Percentiles rank a stretch among this genome's conserved stretches.
Conservation (phyloP, 2,888 invertebrate species). For the Phyllotreta cruciferae region DNA sequence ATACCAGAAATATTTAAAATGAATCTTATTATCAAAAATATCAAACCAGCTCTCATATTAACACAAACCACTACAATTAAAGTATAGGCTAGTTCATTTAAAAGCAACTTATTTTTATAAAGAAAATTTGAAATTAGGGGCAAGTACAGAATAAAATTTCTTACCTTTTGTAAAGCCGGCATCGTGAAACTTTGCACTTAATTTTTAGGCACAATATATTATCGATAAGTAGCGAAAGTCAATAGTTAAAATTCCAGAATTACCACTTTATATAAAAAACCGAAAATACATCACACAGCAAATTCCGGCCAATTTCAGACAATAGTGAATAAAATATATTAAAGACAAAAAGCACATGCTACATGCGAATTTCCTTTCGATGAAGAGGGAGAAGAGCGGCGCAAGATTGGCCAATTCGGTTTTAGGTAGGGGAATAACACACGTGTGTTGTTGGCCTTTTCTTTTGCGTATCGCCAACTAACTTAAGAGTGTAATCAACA, state of each 20-base stretch:
- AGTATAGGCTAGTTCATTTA: neutral
- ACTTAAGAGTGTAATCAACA: constrained; percentile 7
- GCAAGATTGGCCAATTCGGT: constrained; percentile 16
- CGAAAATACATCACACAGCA: constrained; percentile 33
- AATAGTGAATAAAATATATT: constrained; percentile 4
- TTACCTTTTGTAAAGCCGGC: constrained; percentile 42
- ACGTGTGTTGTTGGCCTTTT: constrained; percentile 16
- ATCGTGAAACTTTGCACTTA: constrained; percentile 31
- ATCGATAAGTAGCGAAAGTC: constrained; percentile 8
- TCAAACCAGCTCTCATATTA: no score
- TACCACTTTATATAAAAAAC: constrained; percentile 23
- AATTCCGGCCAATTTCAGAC: constrained; percentile 12
- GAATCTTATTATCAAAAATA: no score
- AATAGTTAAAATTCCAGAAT: constrained; percentile 32
- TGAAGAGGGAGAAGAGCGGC: constrained; percentile 1
- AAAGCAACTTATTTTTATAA: neutral
- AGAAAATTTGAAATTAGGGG: no score
- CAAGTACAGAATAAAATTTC: no score
- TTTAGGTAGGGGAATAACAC: constrained; percentile 14
- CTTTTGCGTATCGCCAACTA: constrained; percentile 5
- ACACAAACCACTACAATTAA: no score
- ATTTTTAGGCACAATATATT: constrained; percentile 4
- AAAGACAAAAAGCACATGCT: constrained; percentile 9
- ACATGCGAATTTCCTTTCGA: constrained; percentile 2
- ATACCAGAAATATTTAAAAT: no score